A percentile compares a stretch with the other conserved stretches of the same genome.
phyloP scores from a whole-genome alignment of 1,140 invertebrate genomes.

The Neodiprion pinetum region DNA sequence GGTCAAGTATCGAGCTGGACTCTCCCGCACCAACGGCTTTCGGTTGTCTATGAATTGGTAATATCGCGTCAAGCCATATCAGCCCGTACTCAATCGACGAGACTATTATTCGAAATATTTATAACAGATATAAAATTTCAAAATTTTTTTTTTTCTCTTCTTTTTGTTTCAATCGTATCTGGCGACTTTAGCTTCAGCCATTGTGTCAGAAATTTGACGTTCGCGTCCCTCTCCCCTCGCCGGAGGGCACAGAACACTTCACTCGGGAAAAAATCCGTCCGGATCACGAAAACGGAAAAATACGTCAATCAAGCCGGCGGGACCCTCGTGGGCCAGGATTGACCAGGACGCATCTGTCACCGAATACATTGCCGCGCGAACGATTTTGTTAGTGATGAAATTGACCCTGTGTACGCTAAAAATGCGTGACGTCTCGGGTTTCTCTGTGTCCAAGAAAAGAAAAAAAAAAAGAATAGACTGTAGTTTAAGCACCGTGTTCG shows the following conservation, averaged over 20 bases:
- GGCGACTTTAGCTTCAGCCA: not conserved
- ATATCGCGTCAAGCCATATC: not conserved
- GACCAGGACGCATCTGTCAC: not conserved
- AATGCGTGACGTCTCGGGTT: not conserved
- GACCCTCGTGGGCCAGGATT: not conserved
- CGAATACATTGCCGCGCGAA: not conserved
- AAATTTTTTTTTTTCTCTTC: not conserved
- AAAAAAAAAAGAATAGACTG: not conserved
- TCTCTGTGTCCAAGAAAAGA: not conserved
- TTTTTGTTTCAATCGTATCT: too few relatives aligned
- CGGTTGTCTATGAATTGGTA: not conserved
- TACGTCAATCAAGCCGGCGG: not conserved
- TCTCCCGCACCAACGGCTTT: too few relatives aligned
- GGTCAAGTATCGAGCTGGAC: not conserved
- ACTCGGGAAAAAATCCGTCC: not conserved
- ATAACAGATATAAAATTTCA: not conserved
- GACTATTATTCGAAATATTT: not conserved
- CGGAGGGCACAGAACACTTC: not conserved
- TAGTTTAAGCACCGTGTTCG: too few relatives aligned
- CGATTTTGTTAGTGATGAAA: not conserved
- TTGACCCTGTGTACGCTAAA: not conserved
- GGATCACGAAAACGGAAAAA: not conserved
- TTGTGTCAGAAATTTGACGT: not conserved
- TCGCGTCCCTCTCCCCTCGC: not conserved
- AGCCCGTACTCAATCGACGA: not conserved